Conservation (phyloP, 2,113 vertebrate genomes). For the Nettapus auritus region DNA sequence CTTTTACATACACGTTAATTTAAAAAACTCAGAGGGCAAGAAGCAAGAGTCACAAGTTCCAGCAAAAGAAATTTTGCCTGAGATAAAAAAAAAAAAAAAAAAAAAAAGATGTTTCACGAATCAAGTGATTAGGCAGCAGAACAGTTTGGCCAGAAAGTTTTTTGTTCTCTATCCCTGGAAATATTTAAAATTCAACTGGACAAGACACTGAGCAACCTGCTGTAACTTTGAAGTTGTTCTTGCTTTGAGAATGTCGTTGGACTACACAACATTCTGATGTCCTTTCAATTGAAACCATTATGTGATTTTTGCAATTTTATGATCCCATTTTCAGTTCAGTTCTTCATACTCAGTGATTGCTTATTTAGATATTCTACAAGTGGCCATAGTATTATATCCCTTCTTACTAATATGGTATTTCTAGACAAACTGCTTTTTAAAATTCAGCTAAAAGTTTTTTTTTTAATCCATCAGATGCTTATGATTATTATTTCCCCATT, state of each 20-base stretch:
- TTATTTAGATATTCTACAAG: background rate
- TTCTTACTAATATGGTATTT: background rate
- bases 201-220: background rate
- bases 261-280: fast-evolving
- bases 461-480: background rate
- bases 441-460: background rate
- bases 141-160: background rate
- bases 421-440: background rate
- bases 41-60: background rate
- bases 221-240: background rate
- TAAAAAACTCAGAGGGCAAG: background rate
- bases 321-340: background rate
- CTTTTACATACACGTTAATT: background rate
- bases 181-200: background rate
- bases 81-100: no score
- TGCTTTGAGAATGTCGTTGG: background rate
- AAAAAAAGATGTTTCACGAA: background rate
- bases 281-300: background rate
- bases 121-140: background rate
- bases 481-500: background rate
- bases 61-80: background rate
- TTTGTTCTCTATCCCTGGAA: background rate
- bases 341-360: background rate
- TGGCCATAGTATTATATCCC: background rate
- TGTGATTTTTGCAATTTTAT: background rate